Evolutionary conservation across 2,888 invertebrate genomes (phyloP).

Genomic region (Acleris holmiana): DNA sequence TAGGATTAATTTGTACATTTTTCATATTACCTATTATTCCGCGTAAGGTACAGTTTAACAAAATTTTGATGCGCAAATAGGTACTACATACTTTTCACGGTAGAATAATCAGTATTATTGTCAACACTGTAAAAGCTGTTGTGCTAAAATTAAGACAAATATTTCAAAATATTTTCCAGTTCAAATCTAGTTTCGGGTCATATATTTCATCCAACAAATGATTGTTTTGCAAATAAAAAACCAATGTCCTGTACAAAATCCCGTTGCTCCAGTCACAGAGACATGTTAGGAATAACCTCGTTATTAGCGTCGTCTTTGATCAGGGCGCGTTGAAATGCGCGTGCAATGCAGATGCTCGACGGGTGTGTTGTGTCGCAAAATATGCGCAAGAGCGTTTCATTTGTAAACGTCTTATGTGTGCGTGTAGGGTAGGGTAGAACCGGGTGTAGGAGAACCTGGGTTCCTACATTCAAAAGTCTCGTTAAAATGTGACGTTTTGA

Average conservation of each 20-base stretch:
- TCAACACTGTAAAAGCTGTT: too few species aligned
- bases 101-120: too few species aligned
- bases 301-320: conserved; percentile 30
- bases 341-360: conserved; percentile 14
- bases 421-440: too few species aligned
- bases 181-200: not conserved
- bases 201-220: not conserved
- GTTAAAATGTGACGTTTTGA: too few species aligned
- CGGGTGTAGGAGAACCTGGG: too few species aligned
- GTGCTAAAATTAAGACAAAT: not conserved
- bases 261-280: conserved; percentile 5
- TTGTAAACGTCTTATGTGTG: too few species aligned
- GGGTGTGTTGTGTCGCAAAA: conserved; percentile 7
- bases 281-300: conserved; percentile 7
- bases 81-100: not conserved
- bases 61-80: too few species aligned
- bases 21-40: too few species aligned
- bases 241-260: not conserved
- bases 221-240: not conserved
- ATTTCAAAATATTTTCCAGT: too few species aligned
- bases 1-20: too few species aligned
- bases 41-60: too few species aligned
- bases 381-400: conserved; percentile 4
- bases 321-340: conserved; percentile 13
- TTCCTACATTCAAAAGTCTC: too few species aligned